Evolutionary conservation across 2,797 vertebrate species (phyloP).

Genomic region (Ptychadena robeensis): DNA sequence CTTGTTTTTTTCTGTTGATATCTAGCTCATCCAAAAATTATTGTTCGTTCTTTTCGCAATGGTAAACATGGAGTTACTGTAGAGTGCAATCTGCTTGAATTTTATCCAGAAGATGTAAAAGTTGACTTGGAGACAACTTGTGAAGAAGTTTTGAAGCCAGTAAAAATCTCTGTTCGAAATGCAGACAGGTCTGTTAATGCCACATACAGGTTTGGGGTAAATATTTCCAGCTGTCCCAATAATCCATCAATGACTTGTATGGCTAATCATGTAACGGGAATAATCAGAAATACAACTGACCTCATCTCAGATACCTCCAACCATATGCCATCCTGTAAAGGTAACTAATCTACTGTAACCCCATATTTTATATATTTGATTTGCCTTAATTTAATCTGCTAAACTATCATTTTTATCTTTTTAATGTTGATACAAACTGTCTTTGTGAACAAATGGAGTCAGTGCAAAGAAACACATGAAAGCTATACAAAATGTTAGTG

Average conservation of each 20-base stretch:
- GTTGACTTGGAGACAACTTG: slow-evolving; percentile 1
- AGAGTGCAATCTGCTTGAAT: slow-evolving; percentile 1
- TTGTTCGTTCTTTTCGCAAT: neutral
- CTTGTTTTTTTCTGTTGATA: neutral
- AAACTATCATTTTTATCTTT: too few relatives aligned
- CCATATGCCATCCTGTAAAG: neutral
- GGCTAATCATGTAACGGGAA: neutral
- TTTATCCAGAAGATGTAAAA: neutral
- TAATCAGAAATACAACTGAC: neutral
- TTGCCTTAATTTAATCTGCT: too few relatives aligned
- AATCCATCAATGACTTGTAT: neutral
- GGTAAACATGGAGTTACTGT: neutral
- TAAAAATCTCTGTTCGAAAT: neutral
- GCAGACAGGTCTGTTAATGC: slow-evolving; percentile 4
- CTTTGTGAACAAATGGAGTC: too few relatives aligned
- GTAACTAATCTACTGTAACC: neutral
- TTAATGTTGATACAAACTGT: too few relatives aligned
- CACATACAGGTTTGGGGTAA: neutral
- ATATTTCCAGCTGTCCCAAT: slow-evolving; percentile 3
- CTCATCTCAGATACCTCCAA: neutral
- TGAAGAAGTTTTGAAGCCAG: neutral
- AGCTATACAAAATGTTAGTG: too few relatives aligned
- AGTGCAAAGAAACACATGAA: too few relatives aligned
- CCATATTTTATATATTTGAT: too few relatives aligned
- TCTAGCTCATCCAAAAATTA: neutral